Conservation (phyloP, 1,140 invertebrate species). For the Drosophila watanabei region DNA sequence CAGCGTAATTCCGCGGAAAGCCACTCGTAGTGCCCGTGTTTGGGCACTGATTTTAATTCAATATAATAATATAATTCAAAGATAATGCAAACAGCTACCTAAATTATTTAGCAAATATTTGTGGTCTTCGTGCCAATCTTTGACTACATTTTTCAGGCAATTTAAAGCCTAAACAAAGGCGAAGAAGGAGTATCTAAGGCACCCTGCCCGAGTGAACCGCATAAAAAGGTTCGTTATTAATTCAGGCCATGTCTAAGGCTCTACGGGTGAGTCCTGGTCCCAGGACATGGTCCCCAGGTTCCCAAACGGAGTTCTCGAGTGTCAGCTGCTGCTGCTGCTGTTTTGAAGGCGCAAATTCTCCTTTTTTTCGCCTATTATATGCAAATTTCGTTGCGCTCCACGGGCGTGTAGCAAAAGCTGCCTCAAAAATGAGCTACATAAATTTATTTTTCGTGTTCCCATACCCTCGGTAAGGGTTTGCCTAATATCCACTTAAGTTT, state of each 20-base stretch:
- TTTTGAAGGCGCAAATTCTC: slow-evolving; percentile 34
- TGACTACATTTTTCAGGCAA: slow-evolving; percentile 70
- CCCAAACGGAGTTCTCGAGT: slow-evolving; percentile 15
- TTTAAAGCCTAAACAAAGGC: slow-evolving; percentile 53
- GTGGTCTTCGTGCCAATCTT: slow-evolving; percentile 52
- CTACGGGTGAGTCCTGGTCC: slow-evolving; percentile 6
- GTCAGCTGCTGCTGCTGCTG: slow-evolving; percentile 51
- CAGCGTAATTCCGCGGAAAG: slow-evolving; percentile 36
- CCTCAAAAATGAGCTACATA: slow-evolving; percentile 73
- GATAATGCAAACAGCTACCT: slow-evolving; percentile 38
- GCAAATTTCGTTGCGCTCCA: slow-evolving; percentile 62
- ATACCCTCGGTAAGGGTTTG: slow-evolving; percentile 2
- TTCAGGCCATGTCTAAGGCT: slow-evolving; percentile 61
- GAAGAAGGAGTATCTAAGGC: slow-evolving; percentile 1
- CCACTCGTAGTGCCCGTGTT: slow-evolving; percentile 15
- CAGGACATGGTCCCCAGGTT: slow-evolving; percentile 33
- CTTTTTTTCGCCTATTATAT: slow-evolving; percentile 66
- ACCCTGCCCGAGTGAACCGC: slow-evolving; percentile 48
- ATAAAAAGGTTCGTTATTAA: slow-evolving; percentile 74
- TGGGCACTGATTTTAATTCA: slow-evolving; percentile 51
- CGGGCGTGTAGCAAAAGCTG: slow-evolving; percentile 27
- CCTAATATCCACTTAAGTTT: slow-evolving; percentile 39
- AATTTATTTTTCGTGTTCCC: slow-evolving; percentile 42
- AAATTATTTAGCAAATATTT: slow-evolving; percentile 77
- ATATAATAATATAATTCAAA: slow-evolving; percentile 59